Base-by-base conservation (phyloP, 1,140 invertebrate genomes). In the Scaptomyza graminum region DNA sequence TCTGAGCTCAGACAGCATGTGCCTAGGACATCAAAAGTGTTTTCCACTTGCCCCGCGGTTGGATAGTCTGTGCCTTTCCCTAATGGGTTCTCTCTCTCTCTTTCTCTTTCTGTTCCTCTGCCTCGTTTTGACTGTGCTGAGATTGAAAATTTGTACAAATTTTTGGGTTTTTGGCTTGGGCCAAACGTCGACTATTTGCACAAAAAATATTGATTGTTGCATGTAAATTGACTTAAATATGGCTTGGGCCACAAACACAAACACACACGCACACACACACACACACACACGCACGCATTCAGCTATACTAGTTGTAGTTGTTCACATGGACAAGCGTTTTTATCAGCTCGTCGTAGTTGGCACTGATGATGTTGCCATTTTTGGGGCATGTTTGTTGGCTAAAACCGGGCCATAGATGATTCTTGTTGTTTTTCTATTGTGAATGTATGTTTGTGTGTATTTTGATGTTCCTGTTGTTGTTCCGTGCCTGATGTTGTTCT, bases 141-240 rank as follows among this genome's bases (percentile, higher is more conserved):
- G 37, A 41, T 41, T 41, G 37, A 41, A 41, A 41, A 41, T 41
- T 41, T n/a, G 37, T 41, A 41, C 37, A 41, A 41, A 41, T 41
- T 41, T 41, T 8, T 12, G n/a, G 37, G 37, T 12, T 41, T 41
- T 41, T 41, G 37, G n/a, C 12, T 41, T n/a, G 37, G 37, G 37
- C 37, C 37, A 41, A 41, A 41, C 37, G 37, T 41, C n/a, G 37
- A 41, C 37, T 41, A 41, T 41, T 41, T 41, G 37, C 37, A 41
- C 37, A 41, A 41, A n/a, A 41, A 41, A 41, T 41, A 41, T 41
- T 41, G 37, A 41, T 41, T 41, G 37, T 41, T 41, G 37, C 37
- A 41, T 41, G 37, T 41, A 41, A 41, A 41, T 41, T 41, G 37
- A 41, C 37, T 41, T 41, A 41, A 41, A 41, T 41, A 41, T 41